Evolutionary conservation across 1,140 invertebrate species (phyloP).

Genomic region (Heliothis virescens): DNA sequence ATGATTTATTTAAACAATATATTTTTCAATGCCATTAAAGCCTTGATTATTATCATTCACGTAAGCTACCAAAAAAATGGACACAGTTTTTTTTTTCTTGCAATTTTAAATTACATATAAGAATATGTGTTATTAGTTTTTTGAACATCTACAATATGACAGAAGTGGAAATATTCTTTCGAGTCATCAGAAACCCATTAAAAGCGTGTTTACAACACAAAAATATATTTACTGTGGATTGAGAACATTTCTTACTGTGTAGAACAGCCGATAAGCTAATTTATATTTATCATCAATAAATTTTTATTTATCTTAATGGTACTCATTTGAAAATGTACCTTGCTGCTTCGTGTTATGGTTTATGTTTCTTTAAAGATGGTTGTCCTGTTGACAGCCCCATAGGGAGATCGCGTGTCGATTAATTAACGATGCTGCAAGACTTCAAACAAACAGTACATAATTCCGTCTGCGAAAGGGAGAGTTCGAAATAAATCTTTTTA

Average conservation of each 20-base stretch:
- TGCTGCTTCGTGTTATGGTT: not conserved
- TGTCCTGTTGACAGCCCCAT: not conserved
- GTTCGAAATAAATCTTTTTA: too few relatives aligned
- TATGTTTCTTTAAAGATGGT: not conserved
- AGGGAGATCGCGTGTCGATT: conserved; percentile 25
- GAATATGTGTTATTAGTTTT: not conserved
- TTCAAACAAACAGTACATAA: not conserved
- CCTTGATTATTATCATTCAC: too few relatives aligned
- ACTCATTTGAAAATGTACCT: not conserved
- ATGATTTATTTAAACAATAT: conserved; percentile 1
- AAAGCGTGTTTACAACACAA: not conserved
- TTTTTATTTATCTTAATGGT: not conserved
- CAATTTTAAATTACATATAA: not conserved
- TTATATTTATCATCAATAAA: conserved; percentile 13
- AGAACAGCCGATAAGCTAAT: conserved; percentile 26
- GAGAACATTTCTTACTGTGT: not conserved
- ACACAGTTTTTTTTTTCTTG: not conserved
- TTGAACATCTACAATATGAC: not conserved
- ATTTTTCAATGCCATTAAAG: too few relatives aligned
- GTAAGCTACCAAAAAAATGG: too few relatives aligned
- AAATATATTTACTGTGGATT: not conserved
- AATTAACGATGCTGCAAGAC: conserved; percentile 1
- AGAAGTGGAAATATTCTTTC: not conserved
- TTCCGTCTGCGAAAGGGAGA: not conserved
- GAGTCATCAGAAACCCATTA: not conserved